Evolutionary conservation across 1,140 invertebrate species (phyloP).

Genomic region (Spodoptera litura): DNA sequence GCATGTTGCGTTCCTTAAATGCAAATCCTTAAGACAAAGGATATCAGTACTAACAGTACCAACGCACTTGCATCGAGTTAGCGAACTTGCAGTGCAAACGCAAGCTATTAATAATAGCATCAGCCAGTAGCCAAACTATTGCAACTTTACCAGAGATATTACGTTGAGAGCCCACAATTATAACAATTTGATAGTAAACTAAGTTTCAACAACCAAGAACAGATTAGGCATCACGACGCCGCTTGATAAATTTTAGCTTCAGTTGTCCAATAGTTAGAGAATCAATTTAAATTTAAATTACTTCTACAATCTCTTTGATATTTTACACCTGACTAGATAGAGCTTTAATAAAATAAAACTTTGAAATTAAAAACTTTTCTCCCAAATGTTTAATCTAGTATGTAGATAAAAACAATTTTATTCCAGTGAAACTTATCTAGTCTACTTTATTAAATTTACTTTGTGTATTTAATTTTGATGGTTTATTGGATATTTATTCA

Average conservation of each 20-base stretch:
- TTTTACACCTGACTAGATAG: slow-evolving; percentile 21
- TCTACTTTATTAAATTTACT: background rate
- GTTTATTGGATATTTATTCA: slow-evolving; percentile 1
- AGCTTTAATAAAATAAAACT: slow-evolving; percentile 31
- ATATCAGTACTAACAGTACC: no score
- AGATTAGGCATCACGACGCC: slow-evolving; percentile 66
- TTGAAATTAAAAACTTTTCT: slow-evolving; percentile 5
- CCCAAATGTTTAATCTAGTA: slow-evolving; percentile 3
- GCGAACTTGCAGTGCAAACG: slow-evolving; percentile 2
- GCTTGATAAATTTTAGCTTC: slow-evolving; percentile 62
- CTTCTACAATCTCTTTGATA: slow-evolving; percentile 45
- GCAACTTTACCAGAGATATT: slow-evolving; percentile 69
- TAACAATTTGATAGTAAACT: slow-evolving; percentile 75
- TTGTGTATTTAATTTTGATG: background rate
- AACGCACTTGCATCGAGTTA: no score
- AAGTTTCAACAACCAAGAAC: slow-evolving; percentile 68
- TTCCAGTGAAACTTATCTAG: background rate
- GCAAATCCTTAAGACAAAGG: no score
- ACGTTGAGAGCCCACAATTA: slow-evolving; percentile 74
- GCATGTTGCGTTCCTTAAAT: no score
- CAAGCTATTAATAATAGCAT: slow-evolving; percentile 11
- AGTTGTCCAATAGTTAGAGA: slow-evolving; percentile 50
- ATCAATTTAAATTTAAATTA: slow-evolving; percentile 61
- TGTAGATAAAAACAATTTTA: slow-evolving; percentile 8
- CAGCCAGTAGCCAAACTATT: slow-evolving; percentile 55